Evolutionary conservation across 2,113 vertebrate genomes (phyloP).

Genomic region (Puma concolor): DNA sequence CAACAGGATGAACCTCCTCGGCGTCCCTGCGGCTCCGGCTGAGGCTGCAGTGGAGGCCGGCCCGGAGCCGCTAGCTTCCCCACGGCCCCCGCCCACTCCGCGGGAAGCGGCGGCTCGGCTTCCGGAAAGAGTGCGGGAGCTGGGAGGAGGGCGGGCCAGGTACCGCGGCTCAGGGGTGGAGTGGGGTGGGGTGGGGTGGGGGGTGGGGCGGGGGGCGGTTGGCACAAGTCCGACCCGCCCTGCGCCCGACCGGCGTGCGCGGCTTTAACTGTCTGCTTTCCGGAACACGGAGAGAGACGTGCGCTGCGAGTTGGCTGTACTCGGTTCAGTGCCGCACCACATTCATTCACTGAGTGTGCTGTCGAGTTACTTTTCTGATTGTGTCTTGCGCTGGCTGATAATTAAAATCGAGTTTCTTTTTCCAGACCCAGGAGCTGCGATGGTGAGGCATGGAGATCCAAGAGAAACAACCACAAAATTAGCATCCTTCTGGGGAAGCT

Average conservation of each 20-base stretch:
- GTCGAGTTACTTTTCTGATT: not conserved
- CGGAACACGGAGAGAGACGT: no score
- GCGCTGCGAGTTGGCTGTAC: not conserved
- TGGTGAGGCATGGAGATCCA: not conserved
- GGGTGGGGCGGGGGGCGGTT: not conserved
- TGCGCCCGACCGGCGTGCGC: not conserved
- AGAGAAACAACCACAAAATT: not conserved
- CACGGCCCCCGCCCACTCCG: not conserved
- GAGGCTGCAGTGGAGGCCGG: not conserved
- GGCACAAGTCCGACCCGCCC: not conserved
- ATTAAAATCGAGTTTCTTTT: not conserved
- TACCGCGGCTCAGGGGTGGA: not conserved
- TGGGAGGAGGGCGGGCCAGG: not conserved
- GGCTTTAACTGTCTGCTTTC: not conserved
- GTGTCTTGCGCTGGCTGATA: not conserved
- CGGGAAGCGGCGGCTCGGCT: fast-evolving
- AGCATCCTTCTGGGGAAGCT: not conserved
- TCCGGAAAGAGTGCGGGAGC: fast-evolving
- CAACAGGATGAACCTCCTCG: fast-evolving
- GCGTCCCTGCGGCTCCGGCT: not conserved
- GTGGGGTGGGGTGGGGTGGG: no score
- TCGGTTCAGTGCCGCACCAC: not conserved
- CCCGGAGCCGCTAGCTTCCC: not conserved
- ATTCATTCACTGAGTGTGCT: not conserved
- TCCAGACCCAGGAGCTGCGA: not conserved